Evolutionary conservation across 2,888 invertebrate genomes (phyloP), one percentile per base, ranked within the genome.

Genomic region (Protodeltote pygarga): DNA sequence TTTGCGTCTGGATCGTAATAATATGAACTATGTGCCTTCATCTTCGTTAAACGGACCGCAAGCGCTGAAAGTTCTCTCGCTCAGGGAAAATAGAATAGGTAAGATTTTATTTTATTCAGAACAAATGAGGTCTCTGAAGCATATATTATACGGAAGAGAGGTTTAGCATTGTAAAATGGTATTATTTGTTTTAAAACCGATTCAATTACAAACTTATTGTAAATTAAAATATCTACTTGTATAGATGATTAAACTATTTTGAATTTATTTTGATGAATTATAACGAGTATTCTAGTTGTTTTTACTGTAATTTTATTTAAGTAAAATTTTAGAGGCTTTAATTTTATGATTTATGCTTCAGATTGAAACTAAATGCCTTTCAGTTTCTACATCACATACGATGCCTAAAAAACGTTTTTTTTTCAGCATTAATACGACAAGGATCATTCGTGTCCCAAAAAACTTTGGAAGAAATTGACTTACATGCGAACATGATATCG

Each of bases 31-130:
- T 6, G 94, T 97, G 16, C 98, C 98, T 8, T 95, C 95, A 16
- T 93, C 94, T 21, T 96, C 97, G 0, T 86, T 98, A 13, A 97
- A 97, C 76, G 97, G 97, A 20, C 97, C 97, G 5, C 94, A 93
- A 71, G 93, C 94, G 15, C 89, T 98, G 46, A 94, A 94, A 77
- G 91, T 95, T 51, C 89, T 98, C 19, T 95, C 97, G 0, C 86
- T 98, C 44, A 93, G 94, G 65, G 93, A 95, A 72, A 98, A 98
- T 81, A 93, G 95, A 81, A 97, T 98, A 78, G 95, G 97, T 97
- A 93, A 92, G 64, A 28, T 46, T 37, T 42, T 44, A 40, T 38
- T 54, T 45, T 16, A 44, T 5, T 45, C 8, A 14, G 5, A 8
- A 38, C 25, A 19, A 58, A 42, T 34, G 9, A 23, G 3, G 3